A percentile compares a stretch with the other conserved stretches of the same genome.
These are phyloP conservation scores for Rafetus swinhoei DNA, from an alignment of 2,113 vertebrate species.

Conservation along the genomic window DNA sequence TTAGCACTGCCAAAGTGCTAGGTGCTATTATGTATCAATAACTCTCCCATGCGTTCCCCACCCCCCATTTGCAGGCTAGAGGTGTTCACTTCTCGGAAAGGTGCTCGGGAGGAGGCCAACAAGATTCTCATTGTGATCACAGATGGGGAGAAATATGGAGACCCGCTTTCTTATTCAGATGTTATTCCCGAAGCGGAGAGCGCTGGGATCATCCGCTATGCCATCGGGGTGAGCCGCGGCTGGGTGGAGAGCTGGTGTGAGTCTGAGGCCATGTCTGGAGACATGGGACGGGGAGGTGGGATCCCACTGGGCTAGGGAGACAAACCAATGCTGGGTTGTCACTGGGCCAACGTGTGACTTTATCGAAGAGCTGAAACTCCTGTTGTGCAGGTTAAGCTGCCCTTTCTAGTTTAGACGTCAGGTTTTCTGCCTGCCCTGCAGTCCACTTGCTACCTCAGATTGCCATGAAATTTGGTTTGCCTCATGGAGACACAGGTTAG, in stretches of 20 bases:
- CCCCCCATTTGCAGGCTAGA: background rate
- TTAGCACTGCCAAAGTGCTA: background rate
- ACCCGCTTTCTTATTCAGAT: slow-evolving; percentile 9
- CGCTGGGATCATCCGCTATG: slow-evolving; percentile 67
- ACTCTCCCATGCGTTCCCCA: rapidly evolving
- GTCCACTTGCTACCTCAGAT: background rate
- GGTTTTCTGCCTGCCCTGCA: background rate
- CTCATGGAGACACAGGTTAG: background rate
- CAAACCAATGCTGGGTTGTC: background rate
- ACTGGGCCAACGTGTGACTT: background rate
- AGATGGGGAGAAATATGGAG: slow-evolving; percentile 68
- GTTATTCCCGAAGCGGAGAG: slow-evolving; percentile 71
- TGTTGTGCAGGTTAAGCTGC: background rate
- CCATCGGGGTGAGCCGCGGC: slow-evolving; percentile 71
- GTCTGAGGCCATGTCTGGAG: background rate
- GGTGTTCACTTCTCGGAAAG: slow-evolving; percentile 57
- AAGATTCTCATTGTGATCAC: slow-evolving; percentile 80
- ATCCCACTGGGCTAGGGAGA: background rate
- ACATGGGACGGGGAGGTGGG: no score
- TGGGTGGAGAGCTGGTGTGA: background rate
- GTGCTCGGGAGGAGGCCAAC: slow-evolving; percentile 66
- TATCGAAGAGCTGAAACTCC: background rate
- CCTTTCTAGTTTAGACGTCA: rapidly evolving
- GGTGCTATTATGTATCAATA: background rate
- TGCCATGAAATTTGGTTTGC: background rate